phyloP scores from a whole-genome alignment of 1,140 invertebrate genomes.

The Euwallacea fornicatus region DNA sequence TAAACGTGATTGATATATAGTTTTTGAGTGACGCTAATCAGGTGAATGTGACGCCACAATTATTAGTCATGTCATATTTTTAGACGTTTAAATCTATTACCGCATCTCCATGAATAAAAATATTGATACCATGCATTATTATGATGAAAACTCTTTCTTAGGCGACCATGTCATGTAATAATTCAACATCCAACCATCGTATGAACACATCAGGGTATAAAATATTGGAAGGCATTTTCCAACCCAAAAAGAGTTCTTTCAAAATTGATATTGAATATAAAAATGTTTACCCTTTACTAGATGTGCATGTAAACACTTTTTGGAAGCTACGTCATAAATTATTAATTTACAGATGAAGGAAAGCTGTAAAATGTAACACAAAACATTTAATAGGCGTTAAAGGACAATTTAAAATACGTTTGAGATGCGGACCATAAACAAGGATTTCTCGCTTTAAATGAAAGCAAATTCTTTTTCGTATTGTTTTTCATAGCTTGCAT shows the following conservation, averaged over 20 bases:
- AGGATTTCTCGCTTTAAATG: not conserved
- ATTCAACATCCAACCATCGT: too few species aligned
- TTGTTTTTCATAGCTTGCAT: not conserved
- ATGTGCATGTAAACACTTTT: too few species aligned
- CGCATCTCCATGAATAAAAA: not conserved
- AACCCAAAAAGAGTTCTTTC: not conserved
- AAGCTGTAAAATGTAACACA: too few species aligned
- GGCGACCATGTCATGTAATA: not conserved
- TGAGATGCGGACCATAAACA: too few species aligned
- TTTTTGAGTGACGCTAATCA: conserved; percentile 4
- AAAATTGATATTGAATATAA: conserved; percentile 6
- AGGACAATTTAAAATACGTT: too few species aligned
- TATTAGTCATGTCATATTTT: not conserved
- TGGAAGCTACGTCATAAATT: too few species aligned
- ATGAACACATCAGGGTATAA: not conserved
- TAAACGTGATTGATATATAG: conserved; percentile 4
- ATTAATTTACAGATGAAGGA: too few species aligned
- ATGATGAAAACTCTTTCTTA: not conserved
- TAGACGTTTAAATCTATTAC: not conserved
- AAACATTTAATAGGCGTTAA: too few species aligned
- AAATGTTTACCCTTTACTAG: too few species aligned
- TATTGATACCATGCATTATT: not conserved
- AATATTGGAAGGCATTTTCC: conserved; percentile 12
- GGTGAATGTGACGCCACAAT: not conserved
- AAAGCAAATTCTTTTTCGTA: not conserved